A percentile compares a stretch with the other conserved stretches of the same genome.
phyloP scores from a whole-genome alignment of 2,888 invertebrate species.

The Diplolepis rosae region DNA sequence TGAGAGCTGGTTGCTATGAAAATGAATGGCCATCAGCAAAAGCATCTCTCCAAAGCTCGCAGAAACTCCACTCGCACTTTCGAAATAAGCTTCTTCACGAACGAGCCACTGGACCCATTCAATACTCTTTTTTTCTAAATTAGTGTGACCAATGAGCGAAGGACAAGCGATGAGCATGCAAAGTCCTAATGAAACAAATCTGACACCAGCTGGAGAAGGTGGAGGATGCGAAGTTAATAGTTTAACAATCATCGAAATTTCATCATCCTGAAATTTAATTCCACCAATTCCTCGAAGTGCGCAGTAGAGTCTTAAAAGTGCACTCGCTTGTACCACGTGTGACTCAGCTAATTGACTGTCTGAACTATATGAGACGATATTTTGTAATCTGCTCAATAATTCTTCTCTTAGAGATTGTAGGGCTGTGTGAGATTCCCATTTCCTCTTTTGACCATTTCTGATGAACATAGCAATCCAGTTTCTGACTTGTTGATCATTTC shows the following conservation, averaged over 20 bases:
- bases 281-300: conserved; percentile 94
- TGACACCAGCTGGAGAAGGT: conserved; percentile 92
- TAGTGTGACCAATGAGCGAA: conserved; percentile 81
- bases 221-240: conserved; percentile 91
- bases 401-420: conserved; percentile 85
- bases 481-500: conserved; percentile 91
- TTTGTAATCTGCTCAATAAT: conserved; percentile 82
- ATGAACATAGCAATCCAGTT: conserved; percentile 96
- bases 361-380: conserved; percentile 79
- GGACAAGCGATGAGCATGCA: conserved; percentile 97
- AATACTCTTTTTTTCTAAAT: conserved; percentile 88
- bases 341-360: conserved; percentile 79
- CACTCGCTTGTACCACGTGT: conserved; percentile 89
- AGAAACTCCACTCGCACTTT: conserved; percentile 87
- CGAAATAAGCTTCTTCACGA: conserved; percentile 91
- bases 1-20: conserved; percentile 94
- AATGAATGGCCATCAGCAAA: conserved; percentile 95
- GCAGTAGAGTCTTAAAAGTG: conserved; percentile 91
- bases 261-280: conserved; percentile 94
- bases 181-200: conserved; percentile 93
- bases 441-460: conserved; percentile 89
- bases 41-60: conserved; percentile 97
- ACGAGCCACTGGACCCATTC: conserved; percentile 97
- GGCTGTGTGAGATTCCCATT: conserved; percentile 84
- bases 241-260: conserved; percentile 87